phyloP scores from a whole-genome alignment of 2,888 invertebrate species.

The Ophion slaviceki region DNA sequence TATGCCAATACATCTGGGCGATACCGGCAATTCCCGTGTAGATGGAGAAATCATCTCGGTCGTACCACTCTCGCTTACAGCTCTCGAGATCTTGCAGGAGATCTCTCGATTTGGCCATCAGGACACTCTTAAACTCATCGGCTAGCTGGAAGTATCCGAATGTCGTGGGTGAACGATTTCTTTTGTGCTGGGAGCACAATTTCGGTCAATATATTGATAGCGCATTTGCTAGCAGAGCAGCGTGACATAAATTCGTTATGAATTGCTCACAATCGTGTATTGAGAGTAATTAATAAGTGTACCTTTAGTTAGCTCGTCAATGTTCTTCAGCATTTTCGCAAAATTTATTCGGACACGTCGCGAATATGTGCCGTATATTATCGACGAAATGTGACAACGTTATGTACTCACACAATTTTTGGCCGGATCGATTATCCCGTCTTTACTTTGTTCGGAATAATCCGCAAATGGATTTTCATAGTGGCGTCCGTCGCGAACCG shows the following conservation, averaged over 20 bases:
- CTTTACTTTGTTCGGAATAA: constrained; percentile 58
- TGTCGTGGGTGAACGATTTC: not conserved
- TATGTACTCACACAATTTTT: constrained; percentile 65
- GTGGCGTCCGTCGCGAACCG: constrained; percentile 67
- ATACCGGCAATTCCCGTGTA: constrained; percentile 92
- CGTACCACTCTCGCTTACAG: constrained; percentile 82
- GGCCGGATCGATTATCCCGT: constrained; percentile 58
- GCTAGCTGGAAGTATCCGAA: constrained; percentile 83
- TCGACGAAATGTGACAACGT: not conserved
- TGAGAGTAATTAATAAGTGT: not conserved
- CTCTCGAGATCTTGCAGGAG: constrained; percentile 83
- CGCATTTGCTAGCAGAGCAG: constrained; percentile 13
- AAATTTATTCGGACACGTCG: no score
- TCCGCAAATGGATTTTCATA: constrained; percentile 71
- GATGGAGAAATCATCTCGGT: constrained; percentile 86
- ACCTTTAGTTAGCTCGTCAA: not conserved
- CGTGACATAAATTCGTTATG: no score
- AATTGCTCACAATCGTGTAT: no score
- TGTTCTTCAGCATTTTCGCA: no score
- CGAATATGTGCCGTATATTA: not conserved
- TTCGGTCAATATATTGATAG: constrained; percentile 52
- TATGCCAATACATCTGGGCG: constrained; percentile 87
- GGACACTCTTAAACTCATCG: constrained; percentile 82
- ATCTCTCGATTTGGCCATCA: constrained; percentile 82
- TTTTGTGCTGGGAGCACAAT: constrained; percentile 41